phyloP scores from a whole-genome alignment of 2,113 vertebrate genomes.

The Odontesthes bonariensis region DNA sequence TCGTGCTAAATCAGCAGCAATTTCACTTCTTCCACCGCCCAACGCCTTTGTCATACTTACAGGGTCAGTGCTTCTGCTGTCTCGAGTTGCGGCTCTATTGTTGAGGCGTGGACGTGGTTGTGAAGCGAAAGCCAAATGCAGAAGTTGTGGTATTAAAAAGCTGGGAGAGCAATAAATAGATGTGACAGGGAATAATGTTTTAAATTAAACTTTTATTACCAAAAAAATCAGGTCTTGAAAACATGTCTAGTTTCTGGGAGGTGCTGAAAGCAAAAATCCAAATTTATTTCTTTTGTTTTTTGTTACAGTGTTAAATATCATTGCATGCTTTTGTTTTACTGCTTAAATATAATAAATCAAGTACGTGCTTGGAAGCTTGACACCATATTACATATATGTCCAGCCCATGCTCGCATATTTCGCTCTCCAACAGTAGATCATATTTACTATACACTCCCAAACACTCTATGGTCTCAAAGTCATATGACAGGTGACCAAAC shows the following conservation, averaged over 20 bases:
- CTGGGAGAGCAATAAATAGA: background rate
- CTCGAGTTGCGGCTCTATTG: slow-evolving; percentile 15
- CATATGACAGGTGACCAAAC: background rate
- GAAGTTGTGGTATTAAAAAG: slow-evolving; percentile 18
- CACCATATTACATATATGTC: background rate
- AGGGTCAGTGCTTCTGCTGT: background rate
- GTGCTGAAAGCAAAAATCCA: background rate
- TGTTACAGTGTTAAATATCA: background rate
- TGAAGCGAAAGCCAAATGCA: background rate
- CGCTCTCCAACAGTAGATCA: background rate
- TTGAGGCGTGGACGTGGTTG: background rate
- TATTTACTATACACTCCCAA: background rate
- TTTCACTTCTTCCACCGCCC: slow-evolving; percentile 13
- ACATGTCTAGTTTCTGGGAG: slow-evolving; percentile 21
- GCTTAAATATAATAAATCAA: background rate
- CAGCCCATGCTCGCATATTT: slow-evolving; percentile 10
- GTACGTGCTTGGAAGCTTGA: background rate
- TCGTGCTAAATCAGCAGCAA: slow-evolving; percentile 23
- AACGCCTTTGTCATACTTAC: slow-evolving; percentile 13
- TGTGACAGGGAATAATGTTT: slow-evolving; percentile 21
- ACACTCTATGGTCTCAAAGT: background rate
- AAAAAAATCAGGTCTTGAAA: slow-evolving; percentile 1
- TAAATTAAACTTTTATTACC: slow-evolving; percentile 12
- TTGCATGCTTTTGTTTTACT: slow-evolving; percentile 8
- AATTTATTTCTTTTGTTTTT: background rate